phyloP scores from a whole-genome alignment of 2,888 invertebrate species.

The Aphodius sticticus region DNA sequence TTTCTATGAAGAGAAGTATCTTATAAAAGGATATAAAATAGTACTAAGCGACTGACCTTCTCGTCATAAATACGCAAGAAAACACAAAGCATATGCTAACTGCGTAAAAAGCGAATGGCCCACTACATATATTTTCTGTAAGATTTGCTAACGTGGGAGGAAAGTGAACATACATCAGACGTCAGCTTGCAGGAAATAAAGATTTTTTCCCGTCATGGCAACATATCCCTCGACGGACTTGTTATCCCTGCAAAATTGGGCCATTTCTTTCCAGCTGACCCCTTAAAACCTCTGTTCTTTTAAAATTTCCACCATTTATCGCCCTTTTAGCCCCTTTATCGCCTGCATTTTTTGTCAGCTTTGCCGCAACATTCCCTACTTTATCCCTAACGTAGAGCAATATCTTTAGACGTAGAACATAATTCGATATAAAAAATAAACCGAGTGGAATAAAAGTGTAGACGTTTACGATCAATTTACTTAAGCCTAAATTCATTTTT shows the following conservation, averaged over 20 bases:
- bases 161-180: constrained; percentile 11
- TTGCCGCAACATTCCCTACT: constrained; percentile 7
- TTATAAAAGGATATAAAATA: too few relatives aligned
- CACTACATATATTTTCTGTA: background rate
- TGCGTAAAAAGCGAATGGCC: background rate
- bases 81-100: background rate
- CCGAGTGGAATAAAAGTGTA: background rate
- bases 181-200: constrained; percentile 16
- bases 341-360: constrained; percentile 18
- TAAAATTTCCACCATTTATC: constrained; percentile 23
- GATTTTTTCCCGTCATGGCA: constrained; percentile 20
- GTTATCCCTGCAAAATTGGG: constrained; percentile 25
- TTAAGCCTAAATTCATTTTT: too few relatives aligned
- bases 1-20: too few relatives aligned
- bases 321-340: constrained; percentile 26
- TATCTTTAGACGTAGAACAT: background rate
- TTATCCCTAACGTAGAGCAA: background rate
- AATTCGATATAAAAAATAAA: background rate
- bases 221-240: constrained; percentile 24
- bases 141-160: background rate
- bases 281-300: constrained; percentile 17
- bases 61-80: background rate
- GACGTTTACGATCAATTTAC: too few relatives aligned
- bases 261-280: constrained; percentile 15
- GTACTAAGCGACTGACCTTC: background rate